Evolutionary conservation across 2,113 vertebrate species (phyloP), one percentile per base, ranked within the genome.

Genomic region (Ardeotis arabs): DNA sequence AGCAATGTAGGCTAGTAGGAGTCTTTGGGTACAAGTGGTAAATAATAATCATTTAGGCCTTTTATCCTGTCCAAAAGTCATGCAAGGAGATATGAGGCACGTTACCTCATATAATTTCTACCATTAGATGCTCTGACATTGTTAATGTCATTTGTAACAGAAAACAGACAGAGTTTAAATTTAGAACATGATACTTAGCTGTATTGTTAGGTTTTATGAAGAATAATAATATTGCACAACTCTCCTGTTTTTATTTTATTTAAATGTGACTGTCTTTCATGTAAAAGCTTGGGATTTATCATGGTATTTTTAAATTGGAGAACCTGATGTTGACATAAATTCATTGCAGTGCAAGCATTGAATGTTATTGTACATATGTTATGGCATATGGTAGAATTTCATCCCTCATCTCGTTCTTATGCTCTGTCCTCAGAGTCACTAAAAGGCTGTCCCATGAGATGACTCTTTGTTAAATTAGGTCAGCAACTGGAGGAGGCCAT

Each of bases 361-460:
- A 85, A 8, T 83, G 55, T 93, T 96, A 94, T 50, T 92, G 83
- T 97, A 96, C 97, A 98, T 98, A 98, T 98, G 96, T 95, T 98
- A 89, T 7, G 93, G 50, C 96, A 98, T 98, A 98, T 98, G 98
- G 96, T 79, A 95, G 89, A 93, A 95, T 96, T 96, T 98, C 87
- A 96, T 85, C 53, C 60, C 78, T 91, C 76, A 73, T 97, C 85
- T 97, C 72, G 69, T 80, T 87, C 93, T 97, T 85, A 79, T 87
- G 79, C 72, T 89, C 41, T 95, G 90, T 86, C 80, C 88, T 94
- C 84, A 90, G 76, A 97, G 76, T 83, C 80, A 92, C 69, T 96
- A 80, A 94, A 97, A 88, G 84, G 49, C 68, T 95, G 62, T 74
- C 86, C 97, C 84, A 56, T n/a, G 90, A 84, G 91, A 96, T 64